Evolutionary conservation across 2,797 vertebrate genomes (phyloP).

Genomic region (Tenualosa thibaudeaui): DNA sequence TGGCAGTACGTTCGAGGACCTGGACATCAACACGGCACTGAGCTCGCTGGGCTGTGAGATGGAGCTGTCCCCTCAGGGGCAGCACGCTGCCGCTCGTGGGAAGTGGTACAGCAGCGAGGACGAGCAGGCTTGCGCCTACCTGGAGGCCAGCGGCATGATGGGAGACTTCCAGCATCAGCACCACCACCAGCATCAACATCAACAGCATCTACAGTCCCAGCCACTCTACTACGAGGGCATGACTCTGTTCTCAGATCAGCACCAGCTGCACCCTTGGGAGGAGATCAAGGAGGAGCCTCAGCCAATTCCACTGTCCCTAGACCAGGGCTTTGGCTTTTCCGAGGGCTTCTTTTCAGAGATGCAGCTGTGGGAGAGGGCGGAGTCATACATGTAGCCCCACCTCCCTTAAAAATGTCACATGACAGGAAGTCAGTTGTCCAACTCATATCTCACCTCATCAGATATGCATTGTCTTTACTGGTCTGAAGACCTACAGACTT

Average conservation of each 20-base stretch:
- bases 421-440: conserved; percentile 17
- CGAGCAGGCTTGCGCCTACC: conserved; percentile 69
- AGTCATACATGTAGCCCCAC: conserved; percentile 71
- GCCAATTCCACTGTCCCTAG: conserved; percentile 71
- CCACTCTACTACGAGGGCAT: conserved; percentile 72
- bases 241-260: conserved; percentile 72
- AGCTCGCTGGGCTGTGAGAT: conserved; percentile 80
- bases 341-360: conserved; percentile 82
- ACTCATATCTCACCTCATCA: conserved; percentile 30
- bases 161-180: conserved; percentile 61
- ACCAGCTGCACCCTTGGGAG: conserved; percentile 77
- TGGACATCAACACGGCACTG: conserved; percentile 83
- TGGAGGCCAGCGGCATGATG: conserved; percentile 63
- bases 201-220: conserved; percentile 63
- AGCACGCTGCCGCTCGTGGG: conserved; percentile 57
- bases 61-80: conserved; percentile 72
- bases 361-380: conserved; percentile 78
- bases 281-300: conserved; percentile 80
- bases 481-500: conserved; percentile 54
- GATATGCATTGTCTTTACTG: conserved; percentile 51
- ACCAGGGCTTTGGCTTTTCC: conserved; percentile 75
- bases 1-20: conserved; percentile 83
- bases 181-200: conserved; percentile 59
- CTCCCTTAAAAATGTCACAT: not conserved
- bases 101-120: conserved; percentile 70